Evolutionary conservation across 30 jellyfish, hydroid and myxozoan genomes (phyloP), one percentile per base, ranked within the genome.

Genomic region (Pelagia noctiluca): DNA sequence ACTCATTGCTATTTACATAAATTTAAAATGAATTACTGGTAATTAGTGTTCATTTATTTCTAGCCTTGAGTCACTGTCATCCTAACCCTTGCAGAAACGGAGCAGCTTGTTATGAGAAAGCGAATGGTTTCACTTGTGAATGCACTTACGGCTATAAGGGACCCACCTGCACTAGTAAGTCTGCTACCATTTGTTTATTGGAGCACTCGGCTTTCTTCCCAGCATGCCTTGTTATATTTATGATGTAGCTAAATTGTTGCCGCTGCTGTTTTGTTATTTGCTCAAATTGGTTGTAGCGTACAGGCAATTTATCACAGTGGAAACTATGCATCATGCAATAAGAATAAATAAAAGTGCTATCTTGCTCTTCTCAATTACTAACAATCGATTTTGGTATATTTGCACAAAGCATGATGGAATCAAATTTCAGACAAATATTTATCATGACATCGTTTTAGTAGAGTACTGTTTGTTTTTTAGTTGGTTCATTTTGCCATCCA

Each of bases 71-170:
- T 60, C 96, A 93, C 21, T 93, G 98, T 63, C 98, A 93, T 60
- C 98, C 98, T 26, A 93, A 93, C 49, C 98, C 98, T 3, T 93
- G 98, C 49, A 96, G 94, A 24, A 93, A 93, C 76, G 90, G 93
- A 13, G 98, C 86, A 29, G 60, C 79, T 2, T 93, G 98, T 36
- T 86, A 75, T 60, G 96, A 86, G 35, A 86, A 75, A 47, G 26
- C 70, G 22, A 70, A 36, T 46, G 86, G 82, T 4, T 75, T 75
- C 78, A 33, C 65, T 2, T 86, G 96, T 67, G 70, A 78, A 32
- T 86, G 96, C 30, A 49, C 86, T 0, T 75, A 1, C 34, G 96
- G 96, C 30, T 86, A 19, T 82, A 86, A 76, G 53, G 96, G 96
- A 25, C 57, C 84, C 13, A 48, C 84, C 3, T 86, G 96, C 46